These are phyloP conservation scores for Lymantria dispar DNA, from an alignment of 2,888 invertebrate species.

Conservation along the genomic window DNA sequence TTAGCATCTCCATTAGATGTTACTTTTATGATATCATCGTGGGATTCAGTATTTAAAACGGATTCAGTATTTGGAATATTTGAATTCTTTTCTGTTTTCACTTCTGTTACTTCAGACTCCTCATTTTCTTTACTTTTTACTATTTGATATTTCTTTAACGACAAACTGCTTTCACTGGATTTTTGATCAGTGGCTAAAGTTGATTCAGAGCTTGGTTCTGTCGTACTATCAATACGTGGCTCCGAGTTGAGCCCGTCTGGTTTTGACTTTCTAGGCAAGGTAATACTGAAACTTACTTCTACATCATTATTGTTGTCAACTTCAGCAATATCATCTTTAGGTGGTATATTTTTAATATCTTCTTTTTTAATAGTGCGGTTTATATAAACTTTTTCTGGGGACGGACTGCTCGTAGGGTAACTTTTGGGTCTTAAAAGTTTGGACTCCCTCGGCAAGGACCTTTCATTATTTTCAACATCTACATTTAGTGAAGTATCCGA, in stretches of 20 bases:
- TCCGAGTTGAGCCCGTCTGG: slow-evolving; percentile 40
- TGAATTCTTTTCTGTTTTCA: slow-evolving; percentile 46
- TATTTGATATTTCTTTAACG: slow-evolving; percentile 66
- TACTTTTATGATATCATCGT: slow-evolving; percentile 45
- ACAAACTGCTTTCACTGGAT: slow-evolving; percentile 35
- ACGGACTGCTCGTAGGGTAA: slow-evolving; percentile 79
- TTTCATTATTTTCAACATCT: slow-evolving; percentile 46
- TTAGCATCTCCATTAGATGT: slow-evolving; percentile 41
- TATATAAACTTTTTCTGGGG: slow-evolving; percentile 66
- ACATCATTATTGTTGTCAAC: slow-evolving; percentile 58
- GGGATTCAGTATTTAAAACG: slow-evolving; percentile 42
- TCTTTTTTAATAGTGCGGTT: slow-evolving; percentile 52
- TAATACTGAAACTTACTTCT: slow-evolving; percentile 75
- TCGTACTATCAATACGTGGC: slow-evolving; percentile 29
- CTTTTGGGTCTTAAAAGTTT: slow-evolving; percentile 82
- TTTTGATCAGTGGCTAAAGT: slow-evolving; percentile 36
- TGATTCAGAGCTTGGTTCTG: slow-evolving; percentile 24
- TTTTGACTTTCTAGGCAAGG: slow-evolving; percentile 63
- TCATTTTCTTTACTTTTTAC: slow-evolving; percentile 40
- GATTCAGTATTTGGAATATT: slow-evolving; percentile 28
- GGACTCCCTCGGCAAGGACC: slow-evolving; percentile 56
- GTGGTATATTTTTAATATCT: slow-evolving; percentile 39
- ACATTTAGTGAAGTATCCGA: slow-evolving; percentile 40
- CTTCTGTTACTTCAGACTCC: slow-evolving; percentile 37
- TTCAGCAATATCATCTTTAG: slow-evolving; percentile 30